Conservation (phyloP, 2,888 invertebrate species). For the Andrena flavipes region DNA sequence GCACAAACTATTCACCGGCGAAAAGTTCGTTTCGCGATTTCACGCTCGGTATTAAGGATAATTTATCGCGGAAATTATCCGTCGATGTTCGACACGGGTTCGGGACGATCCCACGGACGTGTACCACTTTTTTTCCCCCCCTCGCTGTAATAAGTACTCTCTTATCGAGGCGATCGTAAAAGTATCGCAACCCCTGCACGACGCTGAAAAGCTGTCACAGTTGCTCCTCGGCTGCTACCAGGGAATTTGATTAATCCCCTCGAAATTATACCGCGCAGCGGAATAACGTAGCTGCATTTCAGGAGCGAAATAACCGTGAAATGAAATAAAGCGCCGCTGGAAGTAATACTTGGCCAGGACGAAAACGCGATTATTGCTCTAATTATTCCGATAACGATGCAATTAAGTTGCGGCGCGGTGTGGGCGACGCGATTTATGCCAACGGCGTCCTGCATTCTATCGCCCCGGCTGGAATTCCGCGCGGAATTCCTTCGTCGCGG, state of each 20-base stretch:
- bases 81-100: slow-evolving; percentile 38
- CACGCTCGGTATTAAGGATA: slow-evolving; percentile 68
- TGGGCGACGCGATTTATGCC: slow-evolving; percentile 38
- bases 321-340: slow-evolving; percentile 11
- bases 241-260: background rate
- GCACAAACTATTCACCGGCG: slow-evolving; percentile 27
- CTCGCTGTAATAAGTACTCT: slow-evolving; percentile 19
- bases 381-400: slow-evolving; percentile 46
- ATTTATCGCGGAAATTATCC: slow-evolving; percentile 62
- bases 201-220: background rate
- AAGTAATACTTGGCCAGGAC: slow-evolving; percentile 9
- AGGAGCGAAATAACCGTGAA: slow-evolving; percentile 6
- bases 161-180: slow-evolving; percentile 1
- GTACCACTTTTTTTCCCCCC: slow-evolving; percentile 3
- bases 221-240: background rate
- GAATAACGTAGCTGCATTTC: background rate
- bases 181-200: background rate
- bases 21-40: slow-evolving; percentile 64
- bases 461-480: slow-evolving; percentile 28
- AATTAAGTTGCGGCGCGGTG: slow-evolving; percentile 47
- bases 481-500: slow-evolving; percentile 22
- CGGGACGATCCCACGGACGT: slow-evolving; percentile 3
- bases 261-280: background rate
- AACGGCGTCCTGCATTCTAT: slow-evolving; percentile 18
- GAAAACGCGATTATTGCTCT: slow-evolving; percentile 32